These are phyloP conservation scores for Perca schrenkii DNA, from an alignment of 2,113 vertebrate genomes.

Conservation along the genomic window DNA sequence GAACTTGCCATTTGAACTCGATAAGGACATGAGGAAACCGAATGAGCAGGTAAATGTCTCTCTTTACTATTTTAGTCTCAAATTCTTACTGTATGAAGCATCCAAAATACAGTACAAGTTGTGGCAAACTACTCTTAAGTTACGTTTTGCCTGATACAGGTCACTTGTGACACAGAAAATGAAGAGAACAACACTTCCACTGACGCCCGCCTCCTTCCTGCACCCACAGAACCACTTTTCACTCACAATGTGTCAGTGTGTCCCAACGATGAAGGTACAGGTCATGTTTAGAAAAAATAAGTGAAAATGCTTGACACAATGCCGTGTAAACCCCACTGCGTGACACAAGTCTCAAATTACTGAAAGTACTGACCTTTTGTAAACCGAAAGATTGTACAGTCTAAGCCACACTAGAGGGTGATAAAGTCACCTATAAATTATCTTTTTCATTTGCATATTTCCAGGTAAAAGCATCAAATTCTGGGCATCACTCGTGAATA, in stretches of 20 bases:
- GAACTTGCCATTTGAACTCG: slow-evolving; percentile 64
- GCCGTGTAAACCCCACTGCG: background rate
- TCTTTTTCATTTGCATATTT: background rate
- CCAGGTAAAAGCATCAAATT: background rate
- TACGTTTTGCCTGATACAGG: slow-evolving; percentile 47
- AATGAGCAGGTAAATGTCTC: slow-evolving; percentile 81
- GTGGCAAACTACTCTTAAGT: background rate
- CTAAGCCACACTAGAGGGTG: background rate
- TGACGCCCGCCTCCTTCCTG: background rate
- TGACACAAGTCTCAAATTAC: background rate
- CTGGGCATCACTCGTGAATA: background rate
- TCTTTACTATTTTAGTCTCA: background rate
- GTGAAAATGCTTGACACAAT: background rate
- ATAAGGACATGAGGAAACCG: slow-evolving; percentile 74
- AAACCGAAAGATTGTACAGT: background rate
- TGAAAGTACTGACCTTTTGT: background rate
- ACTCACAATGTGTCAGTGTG: slow-evolving; percentile 15
- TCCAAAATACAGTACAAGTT: background rate
- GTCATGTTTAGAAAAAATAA: background rate
- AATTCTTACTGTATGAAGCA: background rate
- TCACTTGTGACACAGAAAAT: slow-evolving; percentile 49
- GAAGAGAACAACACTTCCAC: slow-evolving; percentile 13
- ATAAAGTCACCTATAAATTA: background rate
- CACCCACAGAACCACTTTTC: background rate
- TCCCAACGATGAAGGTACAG: slow-evolving; percentile 33